Evolutionary conservation across 2,113 vertebrate genomes (phyloP), one percentile per base, ranked within the genome.

Genomic region (Tilapia sparmanii): DNA sequence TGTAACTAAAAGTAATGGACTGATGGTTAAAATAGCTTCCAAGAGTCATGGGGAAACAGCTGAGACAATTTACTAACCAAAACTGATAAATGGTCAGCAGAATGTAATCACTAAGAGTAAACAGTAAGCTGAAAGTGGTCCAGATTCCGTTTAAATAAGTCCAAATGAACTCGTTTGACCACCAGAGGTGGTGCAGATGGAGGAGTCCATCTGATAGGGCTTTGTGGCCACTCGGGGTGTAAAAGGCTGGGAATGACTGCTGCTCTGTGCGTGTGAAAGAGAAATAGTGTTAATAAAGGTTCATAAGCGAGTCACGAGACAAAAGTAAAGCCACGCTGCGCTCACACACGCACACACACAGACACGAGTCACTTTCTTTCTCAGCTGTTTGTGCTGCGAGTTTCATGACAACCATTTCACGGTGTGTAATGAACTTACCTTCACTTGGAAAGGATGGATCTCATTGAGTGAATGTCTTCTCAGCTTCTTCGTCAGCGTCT

Each of bases 401-500:
- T 47, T 80, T 79, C 4, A 19, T 50, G 54, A 84, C 85, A 90
- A 31, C 53, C 11, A 5, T 42, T 76, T 31, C 71, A 50, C 42
- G 15, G 16, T 31, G 71, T 12, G 42, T 47, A 31, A 38, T 12
- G 40, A 18, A 47, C 96, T 96, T 96, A 98, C 98, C 97, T 98
- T 98, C 3, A 98, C 92, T 73, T 98, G 97, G 91, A 98, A 98
- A 79, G 97, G 97, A 2, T 98, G 98, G 7, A 98, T 97, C 92
- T 98, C 98, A 91, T 96, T 98, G 85, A 98, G 95, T 66, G 96
- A 98, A 84, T 98, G 98, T 95, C 97, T 97, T 93, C 96, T 96
- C 53, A 98, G 97, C 94, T 98, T 98, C 96, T 98, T 97, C 66
- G 98, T 98, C 90, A 98, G 92, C 88, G 97, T 96, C 96, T 97